These are phyloP conservation scores for Drosophila rufa DNA, from an alignment of 1,140 invertebrate genomes.

Conservation along the genomic window DNA sequence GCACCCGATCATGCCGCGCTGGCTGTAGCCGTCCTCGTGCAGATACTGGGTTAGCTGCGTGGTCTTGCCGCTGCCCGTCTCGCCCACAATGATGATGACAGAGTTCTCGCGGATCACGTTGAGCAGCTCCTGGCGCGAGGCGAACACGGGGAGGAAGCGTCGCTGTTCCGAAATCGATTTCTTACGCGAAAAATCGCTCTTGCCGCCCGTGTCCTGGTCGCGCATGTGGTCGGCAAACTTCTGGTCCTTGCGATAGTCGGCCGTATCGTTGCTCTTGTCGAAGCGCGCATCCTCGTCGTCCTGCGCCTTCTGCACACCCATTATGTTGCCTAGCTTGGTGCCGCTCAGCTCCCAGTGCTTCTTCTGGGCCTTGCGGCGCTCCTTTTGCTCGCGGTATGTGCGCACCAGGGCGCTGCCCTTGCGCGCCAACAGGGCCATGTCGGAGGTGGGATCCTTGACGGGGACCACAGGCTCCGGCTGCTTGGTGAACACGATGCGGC, in stretches of 20 bases:
- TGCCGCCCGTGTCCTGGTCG: slow-evolving; percentile 88
- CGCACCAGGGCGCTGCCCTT: slow-evolving; percentile 97
- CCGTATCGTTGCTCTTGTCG: slow-evolving; percentile 87
- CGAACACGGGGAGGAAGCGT: slow-evolving; percentile 97
- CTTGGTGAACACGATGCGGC: slow-evolving; percentile 99
- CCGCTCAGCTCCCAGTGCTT: slow-evolving; percentile 99
- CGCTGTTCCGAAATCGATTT: slow-evolving; percentile 95
- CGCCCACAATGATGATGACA: slow-evolving; percentile 98
- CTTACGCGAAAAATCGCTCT: slow-evolving; percentile 95
- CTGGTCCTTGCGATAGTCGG: slow-evolving; percentile 94
- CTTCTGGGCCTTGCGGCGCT: slow-evolving; percentile 97
- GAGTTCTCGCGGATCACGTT: slow-evolving; percentile 98
- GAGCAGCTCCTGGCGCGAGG: slow-evolving; percentile 96
- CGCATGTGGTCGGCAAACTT: slow-evolving; percentile 99
- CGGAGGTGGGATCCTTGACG: slow-evolving; percentile 97
- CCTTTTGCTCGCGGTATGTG: slow-evolving; percentile 97
- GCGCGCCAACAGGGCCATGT: slow-evolving; percentile 98
- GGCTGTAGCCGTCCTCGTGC: slow-evolving; percentile 98
- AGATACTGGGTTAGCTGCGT: slow-evolving; percentile 98
- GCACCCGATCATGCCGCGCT: slow-evolving; percentile 97
- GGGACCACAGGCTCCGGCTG: slow-evolving; percentile 98
- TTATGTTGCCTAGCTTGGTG: slow-evolving; percentile 98
- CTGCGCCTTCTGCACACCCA: slow-evolving; percentile 95
- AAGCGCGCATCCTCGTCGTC: slow-evolving; percentile 89
- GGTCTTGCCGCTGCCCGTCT: slow-evolving; percentile 99